Percentiles rank a stretch among this genome's conserved stretches.
Evolutionary conservation across 1,140 invertebrate genomes (phyloP).

Genomic region (Drosophila repletoides): DNA sequence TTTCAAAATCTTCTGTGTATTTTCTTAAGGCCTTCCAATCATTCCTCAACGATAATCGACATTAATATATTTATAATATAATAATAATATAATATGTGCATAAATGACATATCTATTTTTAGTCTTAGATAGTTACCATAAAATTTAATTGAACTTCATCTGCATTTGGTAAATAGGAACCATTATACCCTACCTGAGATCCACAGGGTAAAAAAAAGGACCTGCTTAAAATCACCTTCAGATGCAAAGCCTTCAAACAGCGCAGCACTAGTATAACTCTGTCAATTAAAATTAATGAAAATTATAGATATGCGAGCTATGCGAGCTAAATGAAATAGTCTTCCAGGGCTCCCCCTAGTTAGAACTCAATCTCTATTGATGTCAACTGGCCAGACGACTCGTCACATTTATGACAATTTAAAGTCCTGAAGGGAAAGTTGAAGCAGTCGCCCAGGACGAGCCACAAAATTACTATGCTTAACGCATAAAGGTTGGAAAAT

Average conservation of each 20-base stretch:
- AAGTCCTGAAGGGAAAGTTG: neutral
- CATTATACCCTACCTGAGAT: too few relatives aligned
- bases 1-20: too few relatives aligned
- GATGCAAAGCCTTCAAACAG: neutral
- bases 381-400: constrained; percentile 16
- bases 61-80: too few relatives aligned
- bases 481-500: constrained; percentile 75
- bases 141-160: neutral
- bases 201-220: too few relatives aligned
- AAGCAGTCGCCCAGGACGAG: neutral
- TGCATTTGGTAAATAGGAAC: too few relatives aligned
- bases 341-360: neutral
- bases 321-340: constrained; percentile 23
- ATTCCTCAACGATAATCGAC: too few relatives aligned
- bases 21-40: too few relatives aligned
- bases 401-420: constrained; percentile 27
- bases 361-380: constrained; percentile 1
- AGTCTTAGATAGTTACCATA: too few relatives aligned
- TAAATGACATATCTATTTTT: too few relatives aligned
- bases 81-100: too few relatives aligned
- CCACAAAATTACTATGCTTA: constrained; percentile 69
- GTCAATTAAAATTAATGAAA: constrained; percentile 66
- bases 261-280: neutral
- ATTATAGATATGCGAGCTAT: constrained; percentile 66
- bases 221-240: too few relatives aligned